Evolutionary conservation across 2,113 vertebrate species (phyloP), one percentile per base, ranked within the genome.

Genomic region (Leucosticte australis): DNA sequence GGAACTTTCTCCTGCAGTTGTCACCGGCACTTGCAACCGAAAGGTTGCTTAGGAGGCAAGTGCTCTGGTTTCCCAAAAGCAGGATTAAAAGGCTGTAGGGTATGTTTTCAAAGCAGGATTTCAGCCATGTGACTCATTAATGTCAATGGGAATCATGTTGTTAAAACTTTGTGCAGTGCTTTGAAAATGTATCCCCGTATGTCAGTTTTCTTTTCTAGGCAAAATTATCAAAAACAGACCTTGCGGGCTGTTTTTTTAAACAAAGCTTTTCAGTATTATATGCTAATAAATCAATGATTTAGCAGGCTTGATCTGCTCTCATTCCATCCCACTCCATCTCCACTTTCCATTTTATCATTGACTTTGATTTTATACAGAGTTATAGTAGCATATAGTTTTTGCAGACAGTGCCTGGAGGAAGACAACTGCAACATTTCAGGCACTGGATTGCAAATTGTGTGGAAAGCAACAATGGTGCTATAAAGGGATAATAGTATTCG

Each of bases 151-250:
- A 94, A 87, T 90, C 71, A 56, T 74, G 53, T 63, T 80, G 89
- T 88, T 94, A 75, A 93, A 94, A 89, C 35, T 49, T 75, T 46
- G 64, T 42, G 62, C 47, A 30, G 53, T 31, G 87, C 94, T 96
- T 97, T 97, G 95, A 97, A 97, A 97, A 80, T 21, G 55, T 85
- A 91, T 94, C 78, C 63, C 60, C 53, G 4, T 70, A 60, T 83
- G 63, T 78, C 79, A 82, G 13, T 82, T 96, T 82, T 87, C 49
- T 68, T 85, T 95, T 84, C 68, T 55, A 42, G 90, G 94, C 62
- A 95, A 91, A 89, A 63, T 83, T 96, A 97, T 96, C 91, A 94
- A 92, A 97, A 96, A 1, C 95, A 97, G 96, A 94, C 82, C 83
- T 95, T 23, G 63, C 90, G 53, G 56, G 52, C 27, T 16, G 18